Conservation (phyloP, 2,888 invertebrate genomes). For the Volucella zonaria region DNA sequence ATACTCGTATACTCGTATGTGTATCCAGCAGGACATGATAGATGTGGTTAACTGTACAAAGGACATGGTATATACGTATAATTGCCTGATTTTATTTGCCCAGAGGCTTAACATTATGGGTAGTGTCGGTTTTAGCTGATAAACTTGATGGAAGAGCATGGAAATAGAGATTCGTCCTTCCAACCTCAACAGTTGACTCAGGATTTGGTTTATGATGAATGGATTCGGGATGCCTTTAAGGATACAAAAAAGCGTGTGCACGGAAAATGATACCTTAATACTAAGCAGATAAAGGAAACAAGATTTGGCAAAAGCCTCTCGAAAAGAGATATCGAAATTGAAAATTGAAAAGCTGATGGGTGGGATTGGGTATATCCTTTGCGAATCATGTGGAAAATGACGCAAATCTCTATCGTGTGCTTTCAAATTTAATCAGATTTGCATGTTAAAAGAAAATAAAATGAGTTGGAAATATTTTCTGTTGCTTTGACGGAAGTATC, state of each 20-base stretch:
- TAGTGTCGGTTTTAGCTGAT: constrained; percentile 31
- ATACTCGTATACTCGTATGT: neutral
- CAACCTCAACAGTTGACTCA: constrained; percentile 29
- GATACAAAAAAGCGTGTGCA: neutral
- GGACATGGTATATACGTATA: constrained; percentile 45
- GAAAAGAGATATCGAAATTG: too few relatives aligned
- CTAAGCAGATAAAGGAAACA: too few relatives aligned
- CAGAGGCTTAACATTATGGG: constrained; percentile 26
- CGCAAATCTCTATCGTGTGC: too few relatives aligned
- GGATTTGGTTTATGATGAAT: constrained; percentile 19
- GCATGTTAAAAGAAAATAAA: too few relatives aligned
- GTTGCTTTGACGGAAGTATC: too few relatives aligned
- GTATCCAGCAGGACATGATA: constrained; percentile 15
- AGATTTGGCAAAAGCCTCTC: too few relatives aligned
- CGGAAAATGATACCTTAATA: neutral
- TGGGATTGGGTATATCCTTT: too few relatives aligned
- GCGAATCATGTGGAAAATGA: too few relatives aligned
- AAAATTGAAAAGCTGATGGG: too few relatives aligned
- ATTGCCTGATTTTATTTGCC: constrained; percentile 55
- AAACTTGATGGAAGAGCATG: constrained; percentile 21
- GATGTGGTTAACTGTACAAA: constrained; percentile 46
- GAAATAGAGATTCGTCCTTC: neutral
- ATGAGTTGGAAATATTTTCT: too few relatives aligned
- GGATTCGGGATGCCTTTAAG: neutral
- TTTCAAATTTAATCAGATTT: too few relatives aligned